Evolutionary conservation across 1,140 invertebrate genomes (phyloP).

Genomic region (Sycophaga agraensis): DNA sequence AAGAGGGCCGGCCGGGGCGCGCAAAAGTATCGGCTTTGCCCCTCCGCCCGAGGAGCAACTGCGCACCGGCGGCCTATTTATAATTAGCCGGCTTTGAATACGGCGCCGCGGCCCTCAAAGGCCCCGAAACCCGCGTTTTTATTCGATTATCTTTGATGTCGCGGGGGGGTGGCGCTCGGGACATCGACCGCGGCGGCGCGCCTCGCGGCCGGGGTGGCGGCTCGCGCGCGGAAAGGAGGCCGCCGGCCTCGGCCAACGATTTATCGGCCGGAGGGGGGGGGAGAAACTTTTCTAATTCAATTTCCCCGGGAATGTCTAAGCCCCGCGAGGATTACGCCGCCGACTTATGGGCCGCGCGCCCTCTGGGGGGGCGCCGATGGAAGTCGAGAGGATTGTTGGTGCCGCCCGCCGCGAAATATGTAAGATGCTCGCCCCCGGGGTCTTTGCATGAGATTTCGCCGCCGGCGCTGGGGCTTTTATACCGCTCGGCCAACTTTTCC

Average conservation of each 20-base stretch:
- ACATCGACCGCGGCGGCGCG: no score
- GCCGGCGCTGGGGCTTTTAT: background rate
- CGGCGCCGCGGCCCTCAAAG: background rate
- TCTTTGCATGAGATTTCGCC: slow-evolving; percentile 21
- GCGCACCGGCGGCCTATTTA: background rate
- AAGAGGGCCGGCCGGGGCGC: no score
- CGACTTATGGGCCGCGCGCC: no score
- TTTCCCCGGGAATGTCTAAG: slow-evolving; percentile 21
- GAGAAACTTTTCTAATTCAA: slow-evolving; percentile 31
- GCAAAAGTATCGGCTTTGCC: no score
- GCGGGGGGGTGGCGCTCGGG: no score
- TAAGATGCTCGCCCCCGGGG: slow-evolving; percentile 21
- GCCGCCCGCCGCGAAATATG: slow-evolving; percentile 14
- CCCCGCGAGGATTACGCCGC: slow-evolving; percentile 12
- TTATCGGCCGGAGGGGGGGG: no score
- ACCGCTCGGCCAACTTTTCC: no score
- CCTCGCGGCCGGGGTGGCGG: no score
- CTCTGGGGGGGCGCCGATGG: no score
- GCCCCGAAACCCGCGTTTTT: background rate
- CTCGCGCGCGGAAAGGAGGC: no score
- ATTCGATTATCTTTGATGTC: no score
- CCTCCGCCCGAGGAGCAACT: background rate
- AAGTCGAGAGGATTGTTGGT: background rate
- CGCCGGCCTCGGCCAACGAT: background rate
- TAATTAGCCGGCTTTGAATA: no score